phyloP scores from a whole-genome alignment of 2,888 invertebrate species.

The Linnaemya tessellans region DNA sequence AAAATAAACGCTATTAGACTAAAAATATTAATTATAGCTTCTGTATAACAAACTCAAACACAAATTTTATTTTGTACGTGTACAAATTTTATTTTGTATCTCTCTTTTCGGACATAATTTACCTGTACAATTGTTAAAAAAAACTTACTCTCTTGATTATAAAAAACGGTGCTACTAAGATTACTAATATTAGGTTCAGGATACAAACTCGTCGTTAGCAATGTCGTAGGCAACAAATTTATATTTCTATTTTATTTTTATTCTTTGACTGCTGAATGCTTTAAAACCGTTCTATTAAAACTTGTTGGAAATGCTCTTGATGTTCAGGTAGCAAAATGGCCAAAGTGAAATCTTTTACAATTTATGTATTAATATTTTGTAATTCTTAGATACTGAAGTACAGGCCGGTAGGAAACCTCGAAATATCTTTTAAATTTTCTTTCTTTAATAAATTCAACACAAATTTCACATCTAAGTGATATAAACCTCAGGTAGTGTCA shows the following conservation, averaged over 20 bases:
- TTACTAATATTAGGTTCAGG: conserved; percentile 45
- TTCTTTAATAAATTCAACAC: not conserved
- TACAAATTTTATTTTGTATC: not conserved
- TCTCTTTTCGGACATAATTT: conserved; percentile 1
- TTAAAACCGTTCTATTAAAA: not conserved
- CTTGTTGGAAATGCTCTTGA: not conserved
- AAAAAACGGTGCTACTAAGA: not conserved
- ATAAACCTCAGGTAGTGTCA: not conserved
- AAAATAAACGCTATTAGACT: conserved; percentile 12
- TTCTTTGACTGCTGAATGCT: not conserved
- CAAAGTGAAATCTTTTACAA: not conserved
- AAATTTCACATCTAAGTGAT: not conserved
- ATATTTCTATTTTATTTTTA: not conserved
- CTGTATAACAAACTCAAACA: conserved; percentile 6
- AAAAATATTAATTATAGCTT: conserved; percentile 26
- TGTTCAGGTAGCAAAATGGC: conserved; percentile 32
- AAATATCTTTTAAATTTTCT: not conserved
- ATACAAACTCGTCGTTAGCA: not conserved
- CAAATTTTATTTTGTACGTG: conserved; percentile 11
- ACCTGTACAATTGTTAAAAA: conserved; percentile 10
- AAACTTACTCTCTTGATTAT: not conserved
- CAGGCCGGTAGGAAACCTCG: conserved; percentile 5
- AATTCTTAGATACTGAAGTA: not conserved
- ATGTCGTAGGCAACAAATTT: not conserved
- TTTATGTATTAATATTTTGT: not conserved